Percentiles rank a stretch among this genome's conserved stretches.
Conservation (phyloP, 2,888 invertebrate genomes). For the Volucella bombylans region DNA sequence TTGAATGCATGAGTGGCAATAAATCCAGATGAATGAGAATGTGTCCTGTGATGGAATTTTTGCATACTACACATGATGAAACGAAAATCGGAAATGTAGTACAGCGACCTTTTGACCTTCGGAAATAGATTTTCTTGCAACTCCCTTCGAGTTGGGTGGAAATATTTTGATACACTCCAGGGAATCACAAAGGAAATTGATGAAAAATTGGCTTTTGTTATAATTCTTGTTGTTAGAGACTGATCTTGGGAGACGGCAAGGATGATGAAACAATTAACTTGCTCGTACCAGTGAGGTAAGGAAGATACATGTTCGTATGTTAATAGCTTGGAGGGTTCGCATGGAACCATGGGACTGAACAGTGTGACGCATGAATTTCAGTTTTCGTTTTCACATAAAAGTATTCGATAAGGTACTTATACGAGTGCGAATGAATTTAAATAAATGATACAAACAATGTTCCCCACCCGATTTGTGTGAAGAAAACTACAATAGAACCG, state of each 20-base stretch:
- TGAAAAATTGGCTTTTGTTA: constrained; percentile 54
- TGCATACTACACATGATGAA: constrained; percentile 45
- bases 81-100: constrained; percentile 48
- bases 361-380: too few species aligned
- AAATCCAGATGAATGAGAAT: constrained; percentile 61
- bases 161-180: constrained; percentile 63
- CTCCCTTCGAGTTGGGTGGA: constrained; percentile 13
- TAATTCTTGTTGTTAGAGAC: constrained; percentile 24
- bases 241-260: neutral
- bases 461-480: too few species aligned
- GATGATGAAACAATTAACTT: constrained; percentile 41
- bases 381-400: too few species aligned
- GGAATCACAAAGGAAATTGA: constrained; percentile 43
- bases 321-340: constrained; percentile 15
- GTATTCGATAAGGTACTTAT: too few species aligned
- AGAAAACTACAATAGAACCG: too few species aligned
- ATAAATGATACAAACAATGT: too few species aligned
- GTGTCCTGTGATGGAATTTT: constrained; percentile 61
- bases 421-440: too few species aligned
- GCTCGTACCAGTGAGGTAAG: neutral
- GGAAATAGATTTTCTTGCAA: constrained; percentile 31
- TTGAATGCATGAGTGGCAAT: constrained; percentile 56
- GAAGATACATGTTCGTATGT: constrained; percentile 9
- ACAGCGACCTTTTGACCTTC: constrained; percentile 66
- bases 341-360: neutral